A percentile compares a stretch with the other conserved stretches of the same genome.
phyloP scores from a whole-genome alignment of 2,888 invertebrate genomes.

The Apamea epomidion region DNA sequence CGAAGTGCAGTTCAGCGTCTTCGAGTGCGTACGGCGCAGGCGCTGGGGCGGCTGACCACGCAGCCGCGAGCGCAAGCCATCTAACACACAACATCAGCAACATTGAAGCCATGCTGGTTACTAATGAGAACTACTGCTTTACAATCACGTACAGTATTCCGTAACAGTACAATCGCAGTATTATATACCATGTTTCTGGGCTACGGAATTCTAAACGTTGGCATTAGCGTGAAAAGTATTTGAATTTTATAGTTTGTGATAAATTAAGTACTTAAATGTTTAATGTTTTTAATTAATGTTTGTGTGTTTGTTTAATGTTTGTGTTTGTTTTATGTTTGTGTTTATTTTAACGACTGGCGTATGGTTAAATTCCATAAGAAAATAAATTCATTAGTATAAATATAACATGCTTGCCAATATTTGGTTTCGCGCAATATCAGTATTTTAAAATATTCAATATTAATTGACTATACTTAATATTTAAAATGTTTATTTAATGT shows the following conservation, averaged over 20 bases:
- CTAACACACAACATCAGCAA: conserved; percentile 25
- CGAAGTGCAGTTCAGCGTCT: conserved; percentile 45
- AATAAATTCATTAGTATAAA: too few relatives aligned
- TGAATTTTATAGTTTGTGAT: conserved; percentile 2
- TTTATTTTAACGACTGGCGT: too few relatives aligned
- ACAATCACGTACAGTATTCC: background rate
- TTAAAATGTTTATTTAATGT: too few relatives aligned
- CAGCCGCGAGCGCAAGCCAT: conserved; percentile 7
- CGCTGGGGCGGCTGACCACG: background rate
- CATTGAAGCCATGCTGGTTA: conserved; percentile 17
- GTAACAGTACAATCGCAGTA: background rate
- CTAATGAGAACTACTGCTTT: background rate
- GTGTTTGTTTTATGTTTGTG: too few relatives aligned
- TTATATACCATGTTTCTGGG: conserved; percentile 18
- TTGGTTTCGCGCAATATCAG: too few relatives aligned
- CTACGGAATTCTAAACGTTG: background rate
- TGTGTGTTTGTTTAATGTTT: too few relatives aligned
- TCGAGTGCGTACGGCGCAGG: conserved; percentile 16
- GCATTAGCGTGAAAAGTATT: background rate
- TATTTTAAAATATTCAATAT: too few relatives aligned
- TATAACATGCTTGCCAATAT: too few relatives aligned
- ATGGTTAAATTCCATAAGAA: too few relatives aligned
- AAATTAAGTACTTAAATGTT: background rate
- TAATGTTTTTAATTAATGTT: too few relatives aligned
- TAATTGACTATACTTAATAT: too few relatives aligned